Evolutionary conservation across 2,888 invertebrate genomes (phyloP).

Genomic region (Tenodera sinensis): DNA sequence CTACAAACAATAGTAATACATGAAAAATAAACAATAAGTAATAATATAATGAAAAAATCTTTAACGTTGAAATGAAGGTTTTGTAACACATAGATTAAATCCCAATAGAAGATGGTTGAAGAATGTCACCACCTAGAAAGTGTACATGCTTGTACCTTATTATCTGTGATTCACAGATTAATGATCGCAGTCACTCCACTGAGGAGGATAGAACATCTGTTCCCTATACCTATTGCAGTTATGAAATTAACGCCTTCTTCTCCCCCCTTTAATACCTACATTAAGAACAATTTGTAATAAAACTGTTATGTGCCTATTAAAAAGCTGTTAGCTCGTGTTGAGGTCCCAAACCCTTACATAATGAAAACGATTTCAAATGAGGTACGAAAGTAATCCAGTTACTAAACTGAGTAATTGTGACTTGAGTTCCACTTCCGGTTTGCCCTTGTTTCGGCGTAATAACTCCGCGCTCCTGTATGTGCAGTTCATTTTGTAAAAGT

Average conservation of each 20-base stretch:
- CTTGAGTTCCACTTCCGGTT: neutral
- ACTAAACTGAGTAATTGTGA: neutral
- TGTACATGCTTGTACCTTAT: no score
- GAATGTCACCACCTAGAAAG: no score
- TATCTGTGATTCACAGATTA: no score
- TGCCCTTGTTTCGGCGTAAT: neutral
- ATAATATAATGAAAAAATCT: no score
- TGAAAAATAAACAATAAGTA: no score
- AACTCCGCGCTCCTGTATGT: neutral
- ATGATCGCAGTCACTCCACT: no score
- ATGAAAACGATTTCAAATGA: neutral
- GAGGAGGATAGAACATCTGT: no score
- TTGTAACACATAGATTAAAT: no score
- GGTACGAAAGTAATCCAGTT: neutral
- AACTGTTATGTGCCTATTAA: neutral
- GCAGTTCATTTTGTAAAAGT: neutral
- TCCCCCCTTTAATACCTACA: neutral
- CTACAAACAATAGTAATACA: no score
- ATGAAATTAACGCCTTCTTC: neutral
- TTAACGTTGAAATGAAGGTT: no score
- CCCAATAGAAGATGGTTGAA: no score
- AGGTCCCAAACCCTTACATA: neutral
- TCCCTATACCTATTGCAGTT: neutral
- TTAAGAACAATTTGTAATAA: neutral
- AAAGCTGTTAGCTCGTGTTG: neutral